A percentile compares a stretch with the other conserved stretches of the same genome.
Conservation (phyloP, 2,797 vertebrate species). For the Dallia pectoralis region DNA sequence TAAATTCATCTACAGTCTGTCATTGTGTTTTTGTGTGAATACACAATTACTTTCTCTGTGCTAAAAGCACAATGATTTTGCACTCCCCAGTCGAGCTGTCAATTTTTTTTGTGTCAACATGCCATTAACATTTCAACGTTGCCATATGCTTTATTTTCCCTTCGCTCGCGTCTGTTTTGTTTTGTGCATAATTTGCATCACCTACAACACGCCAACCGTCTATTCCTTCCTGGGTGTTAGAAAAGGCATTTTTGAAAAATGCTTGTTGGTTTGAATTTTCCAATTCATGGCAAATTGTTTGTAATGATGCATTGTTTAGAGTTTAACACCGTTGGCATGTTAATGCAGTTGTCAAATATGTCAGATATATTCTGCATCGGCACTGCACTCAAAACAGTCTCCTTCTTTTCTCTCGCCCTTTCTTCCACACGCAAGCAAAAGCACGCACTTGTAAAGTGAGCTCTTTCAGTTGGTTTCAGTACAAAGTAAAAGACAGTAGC, state of each 20-base stretch:
- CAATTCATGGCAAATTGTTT: constrained; percentile 13
- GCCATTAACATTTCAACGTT: constrained; percentile 27
- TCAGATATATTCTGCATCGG: not conserved
- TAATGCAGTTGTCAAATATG: constrained; percentile 36
- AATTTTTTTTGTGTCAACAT: constrained; percentile 25
- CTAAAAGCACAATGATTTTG: not conserved
- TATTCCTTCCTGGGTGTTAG: constrained; percentile 6
- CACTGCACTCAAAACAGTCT: not conserved
- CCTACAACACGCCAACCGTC: not conserved
- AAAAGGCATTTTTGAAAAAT: constrained; percentile 9
- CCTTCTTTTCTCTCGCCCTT: constrained; percentile 17
- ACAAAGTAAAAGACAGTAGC: constrained; percentile 56
- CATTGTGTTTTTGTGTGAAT: not conserved
- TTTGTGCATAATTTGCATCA: constrained; percentile 14
- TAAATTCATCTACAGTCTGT: not conserved
- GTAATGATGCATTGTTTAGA: not conserved
- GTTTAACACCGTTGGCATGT: constrained; percentile 27
- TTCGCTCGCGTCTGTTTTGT: constrained; percentile 1
- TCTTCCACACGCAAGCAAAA: not conserved
- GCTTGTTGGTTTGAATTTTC: constrained; percentile 20
- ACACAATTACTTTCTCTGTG: constrained; percentile 18
- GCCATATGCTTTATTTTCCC: constrained; percentile 17
- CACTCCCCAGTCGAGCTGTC: constrained; percentile 11
- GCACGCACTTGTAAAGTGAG: constrained; percentile 9
- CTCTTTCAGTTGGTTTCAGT: constrained; percentile 19